A percentile compares a stretch with the other conserved stretches of the same genome.
Evolutionary conservation across 2,113 vertebrate genomes (phyloP).

Genomic region (Eolophus roseicapilla): DNA sequence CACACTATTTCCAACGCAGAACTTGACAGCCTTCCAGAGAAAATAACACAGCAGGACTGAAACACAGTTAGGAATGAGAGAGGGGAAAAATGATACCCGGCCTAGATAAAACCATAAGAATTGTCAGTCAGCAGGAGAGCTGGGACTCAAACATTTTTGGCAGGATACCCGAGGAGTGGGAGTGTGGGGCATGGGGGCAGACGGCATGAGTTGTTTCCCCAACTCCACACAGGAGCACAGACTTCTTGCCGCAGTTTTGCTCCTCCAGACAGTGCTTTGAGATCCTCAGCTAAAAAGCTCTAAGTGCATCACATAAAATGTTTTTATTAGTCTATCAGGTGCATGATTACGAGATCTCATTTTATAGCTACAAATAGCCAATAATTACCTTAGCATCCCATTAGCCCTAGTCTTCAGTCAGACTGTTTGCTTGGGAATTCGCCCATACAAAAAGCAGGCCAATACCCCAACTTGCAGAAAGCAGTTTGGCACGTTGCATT

Average conservation of each 20-base stretch:
- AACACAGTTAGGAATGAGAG: constrained; percentile 12
- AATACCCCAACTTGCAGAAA: background rate
- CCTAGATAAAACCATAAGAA: constrained; percentile 20
- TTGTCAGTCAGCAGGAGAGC: constrained; percentile 35
- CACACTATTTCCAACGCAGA: background rate
- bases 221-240: background rate
- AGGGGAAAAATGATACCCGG: background rate
- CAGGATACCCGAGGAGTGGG: background rate
- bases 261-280: constrained; percentile 15
- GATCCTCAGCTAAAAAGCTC: constrained; percentile 8
- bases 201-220: background rate
- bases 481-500: background rate
- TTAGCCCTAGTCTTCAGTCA: constrained; percentile 11
- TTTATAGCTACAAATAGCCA: constrained; percentile 49
- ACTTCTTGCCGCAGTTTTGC: background rate
- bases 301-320: constrained; percentile 41
- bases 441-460: background rate
- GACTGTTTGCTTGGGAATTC: background rate
- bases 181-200: background rate
- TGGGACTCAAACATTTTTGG: constrained; percentile 27
- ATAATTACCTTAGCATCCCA: constrained; percentile 50
- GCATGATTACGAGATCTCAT: constrained; percentile 3
- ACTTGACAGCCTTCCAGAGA: constrained; percentile 52
- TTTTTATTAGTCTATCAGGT: constrained; percentile 56
- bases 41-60: constrained; percentile 40